Conservation (phyloP, 35 echinoderm and acorn worm species). For the Apostichopus japonicus region DNA sequence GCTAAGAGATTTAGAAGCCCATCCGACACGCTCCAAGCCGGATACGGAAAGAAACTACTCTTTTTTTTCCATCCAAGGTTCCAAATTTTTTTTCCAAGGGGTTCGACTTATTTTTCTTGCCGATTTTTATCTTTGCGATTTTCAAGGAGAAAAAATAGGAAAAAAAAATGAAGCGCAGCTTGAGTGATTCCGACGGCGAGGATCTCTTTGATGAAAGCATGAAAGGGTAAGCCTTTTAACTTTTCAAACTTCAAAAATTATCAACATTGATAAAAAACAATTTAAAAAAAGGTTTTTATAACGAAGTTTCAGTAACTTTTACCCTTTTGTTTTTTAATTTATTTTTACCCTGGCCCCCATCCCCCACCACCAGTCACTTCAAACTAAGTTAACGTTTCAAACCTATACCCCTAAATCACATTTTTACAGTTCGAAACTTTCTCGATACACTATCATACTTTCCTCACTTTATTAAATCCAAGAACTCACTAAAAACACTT, state of each 20-base stretch:
- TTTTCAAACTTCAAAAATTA: not conserved
- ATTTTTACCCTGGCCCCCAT: no score
- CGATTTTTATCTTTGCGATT: not conserved
- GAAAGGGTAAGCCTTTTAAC: conserved; percentile 57
- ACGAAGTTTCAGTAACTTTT: not conserved
- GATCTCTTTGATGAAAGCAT: conserved; percentile 63
- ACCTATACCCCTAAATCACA: no score
- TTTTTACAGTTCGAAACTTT: no score
- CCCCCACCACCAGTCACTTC: no score
- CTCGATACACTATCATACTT: not conserved
- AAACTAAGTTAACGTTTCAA: no score
- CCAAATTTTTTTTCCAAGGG: not conserved
- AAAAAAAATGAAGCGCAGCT: conserved; percentile 58
- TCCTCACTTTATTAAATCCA: not conserved
- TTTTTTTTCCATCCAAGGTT: not conserved
- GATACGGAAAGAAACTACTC: not conserved
- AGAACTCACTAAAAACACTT: not conserved
- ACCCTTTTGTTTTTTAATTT: no score
- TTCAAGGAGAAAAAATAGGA: not conserved
- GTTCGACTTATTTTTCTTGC: not conserved
- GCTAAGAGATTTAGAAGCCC: conserved; percentile 3
- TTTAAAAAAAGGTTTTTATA: not conserved
- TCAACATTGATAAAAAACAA: not conserved
- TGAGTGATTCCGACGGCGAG: conserved; percentile 63
- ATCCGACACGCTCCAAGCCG: conserved; percentile 24